phyloP scores from a whole-genome alignment of 2,888 invertebrate species.

The Lymantria dispar region DNA sequence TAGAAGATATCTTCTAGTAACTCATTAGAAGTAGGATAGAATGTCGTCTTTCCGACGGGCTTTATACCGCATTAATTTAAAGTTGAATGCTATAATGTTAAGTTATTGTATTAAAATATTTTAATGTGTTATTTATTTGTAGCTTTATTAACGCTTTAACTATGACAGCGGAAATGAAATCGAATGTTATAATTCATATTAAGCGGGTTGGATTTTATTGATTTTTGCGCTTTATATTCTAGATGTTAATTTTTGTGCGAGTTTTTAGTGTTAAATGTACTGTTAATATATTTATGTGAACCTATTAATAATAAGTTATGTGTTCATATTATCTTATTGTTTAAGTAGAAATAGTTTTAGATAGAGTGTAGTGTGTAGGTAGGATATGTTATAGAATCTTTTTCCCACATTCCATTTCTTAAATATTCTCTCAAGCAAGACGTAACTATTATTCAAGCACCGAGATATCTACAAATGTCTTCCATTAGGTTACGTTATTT shows the following conservation, averaged over 20 bases:
- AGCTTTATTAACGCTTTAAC: conserved; percentile 78
- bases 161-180: conserved; percentile 55
- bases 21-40: conserved; percentile 22
- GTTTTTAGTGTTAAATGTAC: conserved; percentile 44
- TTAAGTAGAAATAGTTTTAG: conserved; percentile 25
- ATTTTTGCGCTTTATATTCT: conserved; percentile 57
- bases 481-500: conserved; percentile 74
- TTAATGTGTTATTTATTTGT: conserved; percentile 82
- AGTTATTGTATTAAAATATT: conserved; percentile 81
- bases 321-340: conserved; percentile 57
- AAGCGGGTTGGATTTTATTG: conserved; percentile 63
- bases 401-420: conserved; percentile 57
- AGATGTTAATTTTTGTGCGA: conserved; percentile 47
- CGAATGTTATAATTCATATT: conserved; percentile 62
- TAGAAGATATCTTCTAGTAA: conserved; percentile 21
- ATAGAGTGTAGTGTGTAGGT: conserved; percentile 27
- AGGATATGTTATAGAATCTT: conserved; percentile 23
- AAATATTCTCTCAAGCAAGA: conserved; percentile 31
- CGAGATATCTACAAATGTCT: conserved; percentile 64
- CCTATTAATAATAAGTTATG: conserved; percentile 39
- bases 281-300: conserved; percentile 45
- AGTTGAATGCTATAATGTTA: conserved; percentile 78
- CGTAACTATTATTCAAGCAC: conserved; percentile 35
- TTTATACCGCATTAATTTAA: conserved; percentile 55
- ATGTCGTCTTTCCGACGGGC: conserved; percentile 35